A percentile compares a stretch with the other conserved stretches of the same genome.
phyloP scores from a whole-genome alignment of 1,140 invertebrate genomes.

The Copidosoma floridanum region DNA sequence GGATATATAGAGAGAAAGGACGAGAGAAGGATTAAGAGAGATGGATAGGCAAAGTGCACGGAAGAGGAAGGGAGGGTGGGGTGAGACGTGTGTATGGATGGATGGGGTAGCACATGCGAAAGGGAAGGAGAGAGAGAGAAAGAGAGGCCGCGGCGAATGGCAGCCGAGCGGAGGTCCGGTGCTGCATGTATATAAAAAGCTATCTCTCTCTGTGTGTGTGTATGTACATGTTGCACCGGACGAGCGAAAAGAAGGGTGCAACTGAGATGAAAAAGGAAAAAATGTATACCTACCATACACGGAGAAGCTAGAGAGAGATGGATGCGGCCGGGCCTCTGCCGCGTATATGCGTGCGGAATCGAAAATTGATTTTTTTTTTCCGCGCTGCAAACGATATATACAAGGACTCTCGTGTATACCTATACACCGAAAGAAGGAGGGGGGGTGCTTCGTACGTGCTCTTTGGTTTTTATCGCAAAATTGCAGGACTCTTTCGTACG shows the following conservation, averaged over 20 bases:
- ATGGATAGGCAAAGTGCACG: constrained; percentile 5
- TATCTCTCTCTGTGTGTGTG: not conserved
- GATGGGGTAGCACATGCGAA: not conserved
- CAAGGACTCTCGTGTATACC: too few species aligned
- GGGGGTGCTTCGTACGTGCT: too few species aligned
- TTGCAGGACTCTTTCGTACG: too few species aligned
- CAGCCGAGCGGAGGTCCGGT: not conserved
- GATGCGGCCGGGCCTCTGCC: too few species aligned
- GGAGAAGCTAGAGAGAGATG: too few species aligned
- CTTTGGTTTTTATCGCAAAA: too few species aligned
- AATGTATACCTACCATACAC: too few species aligned
- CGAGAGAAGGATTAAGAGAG: constrained; percentile 13
- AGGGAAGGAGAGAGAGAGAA: constrained; percentile 1
- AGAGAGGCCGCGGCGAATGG: constrained; percentile 2
- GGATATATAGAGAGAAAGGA: not conserved
- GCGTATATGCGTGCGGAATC: too few species aligned
- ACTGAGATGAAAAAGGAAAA: constrained; percentile 2
- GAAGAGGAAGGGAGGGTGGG: not conserved
- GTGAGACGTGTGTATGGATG: not conserved
- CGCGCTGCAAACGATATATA: too few species aligned
- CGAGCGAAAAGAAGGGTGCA: not conserved
- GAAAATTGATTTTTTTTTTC: too few species aligned
- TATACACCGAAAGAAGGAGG: too few species aligned
- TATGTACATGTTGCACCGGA: not conserved
- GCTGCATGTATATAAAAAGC: too few species aligned